Evolutionary conservation across 2,888 invertebrate species (phyloP), one percentile per base, ranked within the genome.

Genomic region (Perdita meconis): DNA sequence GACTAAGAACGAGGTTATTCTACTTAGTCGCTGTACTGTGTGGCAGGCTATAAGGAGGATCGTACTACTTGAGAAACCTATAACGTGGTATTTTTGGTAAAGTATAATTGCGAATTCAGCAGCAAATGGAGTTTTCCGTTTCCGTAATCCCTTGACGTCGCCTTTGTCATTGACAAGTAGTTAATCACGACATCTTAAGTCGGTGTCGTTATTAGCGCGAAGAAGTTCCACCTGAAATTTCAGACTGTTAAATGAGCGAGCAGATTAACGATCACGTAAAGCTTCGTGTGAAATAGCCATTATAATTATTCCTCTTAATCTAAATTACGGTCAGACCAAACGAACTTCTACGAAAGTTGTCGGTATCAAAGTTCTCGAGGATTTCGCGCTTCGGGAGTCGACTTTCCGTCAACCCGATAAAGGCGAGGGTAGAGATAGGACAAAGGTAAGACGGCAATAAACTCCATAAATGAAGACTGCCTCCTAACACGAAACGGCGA

Each of bases 221-320:
- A 24, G n/a, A 73, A 63, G 47, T 57, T 73, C 30, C n/a, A n/a
- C 38, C 19, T 47, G 42, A 50, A 68, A 56, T 57, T 51, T 36
- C 22, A n/a, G 26, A 40, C 34, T 10, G 53, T n/a, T n/a, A 69
- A 70, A 40, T 40, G 50, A 61, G 40, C 56, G 40, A 34, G 59
- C 47, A 68, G 59, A 77, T 74, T 60, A 68, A 74, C 51, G 68
- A 44, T 57, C 68, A 68, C 74, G 74, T 64, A 53, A 77, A 68
- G 68, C 50, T 77, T 55, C 68, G 77, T 68, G 68, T 55, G 53
- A 77, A 77, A 77, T 59, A 34, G 63, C 59, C 53, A 64, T 64
- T 59, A 57, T 73, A 74, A 77, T 77, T 77, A 77, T 74, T 42
- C 67, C 63, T 63, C 63, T 68, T 74, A 74, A 77, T 77, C 74